Evolutionary conservation across 2,888 invertebrate genomes (phyloP).

Genomic region (Syritta pipiens): DNA sequence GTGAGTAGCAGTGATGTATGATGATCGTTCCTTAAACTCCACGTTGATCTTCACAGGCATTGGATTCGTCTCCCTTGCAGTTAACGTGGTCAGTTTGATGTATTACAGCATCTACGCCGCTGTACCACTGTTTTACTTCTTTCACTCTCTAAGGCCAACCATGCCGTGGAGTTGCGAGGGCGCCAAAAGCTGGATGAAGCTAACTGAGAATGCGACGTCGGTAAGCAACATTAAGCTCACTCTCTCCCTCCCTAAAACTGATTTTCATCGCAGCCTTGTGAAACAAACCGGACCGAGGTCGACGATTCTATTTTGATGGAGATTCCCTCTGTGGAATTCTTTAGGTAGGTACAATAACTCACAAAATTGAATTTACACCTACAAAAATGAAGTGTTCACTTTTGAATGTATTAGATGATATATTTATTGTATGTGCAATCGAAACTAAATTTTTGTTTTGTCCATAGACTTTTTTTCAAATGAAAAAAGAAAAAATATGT

Average conservation of each 20-base stretch:
- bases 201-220: neutral
- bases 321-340: constrained; percentile 38
- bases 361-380: no score
- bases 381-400: no score
- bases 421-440: no score
- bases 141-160: constrained; percentile 83
- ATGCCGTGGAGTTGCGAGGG: constrained; percentile 91
- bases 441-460: neutral
- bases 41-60: constrained; percentile 83
- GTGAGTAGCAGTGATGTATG: constrained; percentile 78
- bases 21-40: neutral
- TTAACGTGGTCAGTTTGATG: constrained; percentile 87
- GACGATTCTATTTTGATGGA: neutral
- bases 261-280: neutral
- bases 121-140: constrained; percentile 86
- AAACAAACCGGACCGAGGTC: neutral
- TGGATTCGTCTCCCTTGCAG: constrained; percentile 88
- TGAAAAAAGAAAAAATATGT: no score
- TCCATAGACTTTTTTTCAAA: neutral
- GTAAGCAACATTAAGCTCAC: neutral
- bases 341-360: constrained; percentile 22
- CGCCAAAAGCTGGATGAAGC: constrained; percentile 55
- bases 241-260: neutral
- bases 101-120: constrained; percentile 82
- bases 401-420: no score